Percentiles rank a stretch among this genome's conserved stretches.
Evolutionary conservation across 2,888 invertebrate genomes (phyloP).

Genomic region (Fragum sueziense): DNA sequence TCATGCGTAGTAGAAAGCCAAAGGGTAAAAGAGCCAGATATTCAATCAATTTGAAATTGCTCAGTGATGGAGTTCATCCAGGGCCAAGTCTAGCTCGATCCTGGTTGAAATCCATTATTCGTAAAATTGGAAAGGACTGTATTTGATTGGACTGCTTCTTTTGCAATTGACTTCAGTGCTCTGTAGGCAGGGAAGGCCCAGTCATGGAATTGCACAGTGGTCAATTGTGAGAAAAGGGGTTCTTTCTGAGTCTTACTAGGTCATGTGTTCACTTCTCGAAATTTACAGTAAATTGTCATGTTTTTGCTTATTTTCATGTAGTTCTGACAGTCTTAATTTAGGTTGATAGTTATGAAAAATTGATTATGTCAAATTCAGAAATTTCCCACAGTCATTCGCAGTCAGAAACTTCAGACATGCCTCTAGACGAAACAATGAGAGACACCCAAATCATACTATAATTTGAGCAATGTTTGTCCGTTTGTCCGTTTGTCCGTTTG

Average conservation of each 20-base stretch:
- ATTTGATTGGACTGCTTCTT: background rate
- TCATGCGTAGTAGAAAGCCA: background rate
- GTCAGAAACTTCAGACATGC: no score
- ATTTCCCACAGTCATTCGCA: no score
- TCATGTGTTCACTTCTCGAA: background rate
- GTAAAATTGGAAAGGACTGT: background rate
- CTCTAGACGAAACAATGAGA: no score
- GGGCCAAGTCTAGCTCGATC: background rate
- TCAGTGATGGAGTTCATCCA: slow-evolving; percentile 14
- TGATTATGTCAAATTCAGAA: background rate
- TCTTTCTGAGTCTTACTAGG: background rate
- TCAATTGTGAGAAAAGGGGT: background rate
- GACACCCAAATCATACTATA: no score
- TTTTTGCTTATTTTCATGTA: background rate
- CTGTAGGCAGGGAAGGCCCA: slow-evolving; percentile 15
- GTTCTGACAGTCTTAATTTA: background rate
- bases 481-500: no score
- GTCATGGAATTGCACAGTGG: background rate
- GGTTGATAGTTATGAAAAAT: background rate
- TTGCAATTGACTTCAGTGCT: background rate
- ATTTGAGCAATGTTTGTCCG: no score
- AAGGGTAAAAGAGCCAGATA: slow-evolving; percentile 11
- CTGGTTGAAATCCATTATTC: slow-evolving; percentile 4
- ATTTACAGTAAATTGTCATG: background rate
- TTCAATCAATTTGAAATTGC: slow-evolving; percentile 6